Evolutionary conservation across 2,797 vertebrate species (phyloP), one percentile per base, ranked within the genome.

Genomic region (Zenarchopterus dispar): DNA sequence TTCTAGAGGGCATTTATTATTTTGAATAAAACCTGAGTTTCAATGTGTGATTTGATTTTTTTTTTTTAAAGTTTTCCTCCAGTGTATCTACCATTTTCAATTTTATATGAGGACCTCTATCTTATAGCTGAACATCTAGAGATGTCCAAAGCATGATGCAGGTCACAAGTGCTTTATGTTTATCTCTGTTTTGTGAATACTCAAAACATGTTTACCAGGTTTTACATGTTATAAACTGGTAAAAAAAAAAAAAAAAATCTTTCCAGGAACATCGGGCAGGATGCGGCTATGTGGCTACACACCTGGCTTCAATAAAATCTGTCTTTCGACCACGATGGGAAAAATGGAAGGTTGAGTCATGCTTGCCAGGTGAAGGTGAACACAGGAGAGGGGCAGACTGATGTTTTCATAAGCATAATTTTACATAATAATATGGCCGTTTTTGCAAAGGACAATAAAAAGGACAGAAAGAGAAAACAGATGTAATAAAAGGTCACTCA

Each of bases 381-480:
- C 52, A 59, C 81, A 84, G 77, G 78, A 89, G 82, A 80, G 85
- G 82, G 88, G 80, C 84, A 90, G 81, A 80, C 85, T 85, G 87
- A 59, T 94, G 92, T 94, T 94, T 94, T 94, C 90, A 91, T 92
- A 92, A 92, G 93, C 90, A 94, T 94, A 94, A 92, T 91, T 94
- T 94, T 94, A 93, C 93, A 94, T 93, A 93, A 93, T 93, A 93
- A 94, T 91, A 81, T 70, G 77, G 70, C 19, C 62, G 19, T 81
- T 82, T 52, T 69, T 67, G 67, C 56, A 46, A 69, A 77, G 82
- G 73, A 86, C 83, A 92, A 84, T 91, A 62, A 88, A 91, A 91
- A 92, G 91, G 86, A 91, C 21, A 87, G 90, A 91, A 92, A 91
- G 86, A 90, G 91, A 93, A 93, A 93, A 93, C 91, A 93, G 91